These are phyloP conservation scores for Cryptoleucopteryx plumbea DNA, from an alignment of 2,113 vertebrate species.

Conservation along the genomic window DNA sequence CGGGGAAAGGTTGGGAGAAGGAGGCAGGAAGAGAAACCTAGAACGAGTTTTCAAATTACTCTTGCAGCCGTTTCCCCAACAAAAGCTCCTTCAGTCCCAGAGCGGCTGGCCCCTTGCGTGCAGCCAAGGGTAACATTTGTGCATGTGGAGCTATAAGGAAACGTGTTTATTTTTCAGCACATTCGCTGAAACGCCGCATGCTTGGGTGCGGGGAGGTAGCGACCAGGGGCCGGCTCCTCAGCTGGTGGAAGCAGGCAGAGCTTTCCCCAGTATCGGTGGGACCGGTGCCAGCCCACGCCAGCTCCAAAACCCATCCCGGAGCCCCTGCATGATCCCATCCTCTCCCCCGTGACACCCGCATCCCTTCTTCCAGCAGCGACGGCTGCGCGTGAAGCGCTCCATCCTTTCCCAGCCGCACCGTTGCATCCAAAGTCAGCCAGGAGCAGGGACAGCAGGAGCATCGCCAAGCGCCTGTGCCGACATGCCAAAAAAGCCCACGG, in stretches of 20 bases:
- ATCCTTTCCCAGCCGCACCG: background rate
- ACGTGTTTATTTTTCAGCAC: background rate
- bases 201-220: background rate
- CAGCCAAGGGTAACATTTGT: constrained; percentile 59
- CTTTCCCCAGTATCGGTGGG: background rate
- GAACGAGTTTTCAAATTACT: background rate
- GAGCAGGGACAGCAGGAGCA: background rate
- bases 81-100: constrained; percentile 45
- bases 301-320: background rate
- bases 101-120: background rate
- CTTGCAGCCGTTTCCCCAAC: constrained; percentile 20
- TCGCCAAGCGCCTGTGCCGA: background rate
- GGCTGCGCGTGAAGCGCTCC: fast-evolving
- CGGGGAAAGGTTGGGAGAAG: background rate
- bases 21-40: background rate
- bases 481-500: fast-evolving
- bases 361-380: background rate
- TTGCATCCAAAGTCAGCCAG: background rate
- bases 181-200: background rate
- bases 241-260: background rate
- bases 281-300: background rate
- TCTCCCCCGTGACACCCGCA: background rate
- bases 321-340: background rate
- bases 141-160: background rate
- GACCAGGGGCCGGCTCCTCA: background rate